A percentile compares a stretch with the other conserved stretches of the same genome.
Evolutionary conservation across 2,888 invertebrate species (phyloP).

Genomic region (Fabriciana adippe): DNA sequence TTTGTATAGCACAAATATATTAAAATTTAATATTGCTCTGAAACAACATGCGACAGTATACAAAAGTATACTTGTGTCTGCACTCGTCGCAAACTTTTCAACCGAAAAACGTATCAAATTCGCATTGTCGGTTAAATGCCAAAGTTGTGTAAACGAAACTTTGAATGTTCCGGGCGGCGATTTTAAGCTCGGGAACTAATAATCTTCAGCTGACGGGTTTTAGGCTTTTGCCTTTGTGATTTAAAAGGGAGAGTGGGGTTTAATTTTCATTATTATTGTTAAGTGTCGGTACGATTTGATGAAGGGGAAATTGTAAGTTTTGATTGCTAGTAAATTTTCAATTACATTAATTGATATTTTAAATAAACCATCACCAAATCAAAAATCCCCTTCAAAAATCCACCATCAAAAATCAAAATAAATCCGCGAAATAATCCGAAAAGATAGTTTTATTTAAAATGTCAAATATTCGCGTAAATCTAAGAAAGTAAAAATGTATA

Average conservation of each 20-base stretch:
- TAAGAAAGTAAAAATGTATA: too few relatives aligned
- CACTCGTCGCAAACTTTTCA: constrained; percentile 8
- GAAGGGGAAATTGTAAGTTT: background rate
- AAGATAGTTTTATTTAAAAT: too few relatives aligned
- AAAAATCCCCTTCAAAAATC: too few relatives aligned
- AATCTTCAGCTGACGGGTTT: constrained; percentile 26
- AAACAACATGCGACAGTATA: background rate
- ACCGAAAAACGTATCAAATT: constrained; percentile 25
- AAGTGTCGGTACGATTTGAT: background rate
- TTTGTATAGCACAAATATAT: too few relatives aligned
- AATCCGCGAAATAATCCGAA: too few relatives aligned
- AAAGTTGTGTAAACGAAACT: constrained; percentile 27
- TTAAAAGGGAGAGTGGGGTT: constrained; percentile 5
- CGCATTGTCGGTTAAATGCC: constrained; percentile 20
- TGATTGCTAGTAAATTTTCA: background rate
- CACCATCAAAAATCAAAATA: too few relatives aligned
- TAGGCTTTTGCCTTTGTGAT: constrained; percentile 13
- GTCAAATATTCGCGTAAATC: too few relatives aligned
- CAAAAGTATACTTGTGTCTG: background rate
- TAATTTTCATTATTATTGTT: constrained; percentile 14
- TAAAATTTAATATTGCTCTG: background rate
- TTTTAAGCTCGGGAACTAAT: constrained; percentile 30
- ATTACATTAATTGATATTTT: too few relatives aligned
- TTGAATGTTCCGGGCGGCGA: constrained; percentile 27
- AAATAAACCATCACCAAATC: too few relatives aligned